Evolutionary conservation across 2,888 invertebrate genomes (phyloP).

Genomic region (Cantharis flavilabris): DNA sequence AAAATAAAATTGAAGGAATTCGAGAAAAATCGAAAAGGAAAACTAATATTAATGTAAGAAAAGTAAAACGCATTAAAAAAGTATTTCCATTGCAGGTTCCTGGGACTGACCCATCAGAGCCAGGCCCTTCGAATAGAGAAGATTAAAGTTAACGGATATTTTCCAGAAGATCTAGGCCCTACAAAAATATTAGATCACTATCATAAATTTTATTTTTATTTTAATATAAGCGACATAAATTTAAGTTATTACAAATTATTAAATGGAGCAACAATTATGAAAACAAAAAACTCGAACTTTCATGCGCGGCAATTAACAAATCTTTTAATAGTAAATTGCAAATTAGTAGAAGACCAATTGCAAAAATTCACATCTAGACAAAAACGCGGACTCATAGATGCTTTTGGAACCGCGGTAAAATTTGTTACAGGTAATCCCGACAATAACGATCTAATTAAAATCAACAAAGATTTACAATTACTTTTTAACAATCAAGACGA

Average conservation of each 20-base stretch:
- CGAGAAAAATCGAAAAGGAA: constrained; percentile 4
- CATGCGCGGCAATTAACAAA: neutral
- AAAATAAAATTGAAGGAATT: constrained; percentile 29
- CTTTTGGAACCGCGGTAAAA: constrained; percentile 20
- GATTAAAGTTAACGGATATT: too few relatives aligned
- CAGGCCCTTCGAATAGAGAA: too few relatives aligned
- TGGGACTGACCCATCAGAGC: too few relatives aligned
- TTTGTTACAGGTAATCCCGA: constrained; percentile 28
- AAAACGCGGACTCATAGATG: constrained; percentile 3
- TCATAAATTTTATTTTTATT: too few relatives aligned
- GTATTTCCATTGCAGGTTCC: too few relatives aligned
- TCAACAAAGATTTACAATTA: constrained; percentile 20
- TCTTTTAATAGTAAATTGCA: constrained; percentile 25
- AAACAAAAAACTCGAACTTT: constrained; percentile 6
- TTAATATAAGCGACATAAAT: too few relatives aligned
- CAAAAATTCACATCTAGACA: constrained; percentile 22
- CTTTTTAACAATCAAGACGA: constrained; percentile 21
- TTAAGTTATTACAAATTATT: too few relatives aligned
- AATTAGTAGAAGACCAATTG: constrained; percentile 28
- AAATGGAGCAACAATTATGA: constrained; percentile 24
- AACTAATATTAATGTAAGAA: too few relatives aligned
- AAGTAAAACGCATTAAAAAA: too few relatives aligned
- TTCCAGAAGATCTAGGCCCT: too few relatives aligned
- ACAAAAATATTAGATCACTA: too few relatives aligned
- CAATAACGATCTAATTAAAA: constrained; percentile 20